Conservation (phyloP, 2,113 vertebrate species). For the Cromileptes altivelis region DNA sequence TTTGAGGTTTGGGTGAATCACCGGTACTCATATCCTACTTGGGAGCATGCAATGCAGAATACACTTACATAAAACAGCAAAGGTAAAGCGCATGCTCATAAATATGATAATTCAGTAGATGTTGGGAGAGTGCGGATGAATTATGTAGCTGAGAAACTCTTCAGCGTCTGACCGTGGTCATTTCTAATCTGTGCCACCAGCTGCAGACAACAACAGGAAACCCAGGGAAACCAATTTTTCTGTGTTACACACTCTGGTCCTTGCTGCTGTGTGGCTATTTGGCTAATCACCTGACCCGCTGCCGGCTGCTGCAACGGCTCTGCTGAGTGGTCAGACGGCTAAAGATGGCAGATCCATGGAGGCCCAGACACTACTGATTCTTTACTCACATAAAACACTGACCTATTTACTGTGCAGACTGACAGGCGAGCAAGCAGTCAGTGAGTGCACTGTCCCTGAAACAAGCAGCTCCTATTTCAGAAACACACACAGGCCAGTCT, state of each 20-base stretch:
- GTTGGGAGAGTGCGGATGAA: slow-evolving; percentile 23
- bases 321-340: slow-evolving; percentile 16
- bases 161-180: slow-evolving; percentile 2
- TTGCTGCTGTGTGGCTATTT: slow-evolving; percentile 1
- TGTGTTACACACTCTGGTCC: background rate
- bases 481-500: slow-evolving; percentile 46
- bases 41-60: background rate
- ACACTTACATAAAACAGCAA: slow-evolving; percentile 18
- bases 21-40: background rate
- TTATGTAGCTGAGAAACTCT: slow-evolving; percentile 9
- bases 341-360: slow-evolving; percentile 59
- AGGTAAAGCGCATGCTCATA: slow-evolving; percentile 19
- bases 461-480: slow-evolving; percentile 62
- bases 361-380: slow-evolving; percentile 61
- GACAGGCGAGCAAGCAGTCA: slow-evolving; percentile 41
- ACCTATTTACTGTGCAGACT: slow-evolving; percentile 77
- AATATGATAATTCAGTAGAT: slow-evolving; percentile 19
- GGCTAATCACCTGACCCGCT: slow-evolving; percentile 31
- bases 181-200: slow-evolving; percentile 7
- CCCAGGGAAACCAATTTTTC: background rate
- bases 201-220: slow-evolving; percentile 19
- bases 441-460: slow-evolving; percentile 54
- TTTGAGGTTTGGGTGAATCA: background rate
- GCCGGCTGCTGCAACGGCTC: slow-evolving; percentile 4
- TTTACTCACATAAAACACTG: slow-evolving; percentile 73